phyloP scores from a whole-genome alignment of 2,113 vertebrate species.

The Pelecanoides urinatrix region DNA sequence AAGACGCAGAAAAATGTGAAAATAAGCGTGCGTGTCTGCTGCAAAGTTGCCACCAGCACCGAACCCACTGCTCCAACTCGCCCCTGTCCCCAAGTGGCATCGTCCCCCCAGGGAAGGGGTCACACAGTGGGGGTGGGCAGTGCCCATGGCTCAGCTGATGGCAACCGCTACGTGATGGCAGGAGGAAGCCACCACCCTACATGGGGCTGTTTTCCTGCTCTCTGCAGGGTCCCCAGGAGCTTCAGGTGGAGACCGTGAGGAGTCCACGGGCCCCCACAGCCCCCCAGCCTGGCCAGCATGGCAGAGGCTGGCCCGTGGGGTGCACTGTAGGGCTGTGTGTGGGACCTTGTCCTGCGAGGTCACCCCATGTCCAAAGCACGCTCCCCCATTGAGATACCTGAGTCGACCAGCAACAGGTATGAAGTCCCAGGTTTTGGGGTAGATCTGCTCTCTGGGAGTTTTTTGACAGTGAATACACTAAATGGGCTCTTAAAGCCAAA shows the following conservation, averaged over 20 bases:
- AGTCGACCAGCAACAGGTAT: neutral
- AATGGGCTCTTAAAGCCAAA: neutral
- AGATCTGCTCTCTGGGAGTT: neutral
- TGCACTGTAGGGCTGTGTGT: neutral
- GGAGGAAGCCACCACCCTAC: neutral
- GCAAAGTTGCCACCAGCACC: neutral
- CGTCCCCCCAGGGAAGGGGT: neutral
- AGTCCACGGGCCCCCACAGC: rapidly evolving
- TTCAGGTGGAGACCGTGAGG: neutral
- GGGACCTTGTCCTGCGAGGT: neutral
- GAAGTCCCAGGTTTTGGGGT: neutral
- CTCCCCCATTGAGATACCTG: neutral
- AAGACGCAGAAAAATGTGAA: neutral
- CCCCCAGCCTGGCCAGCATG: neutral
- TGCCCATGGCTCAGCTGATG: rapidly evolving
- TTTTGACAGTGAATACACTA: neutral
- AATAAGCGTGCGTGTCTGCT: rapidly evolving
- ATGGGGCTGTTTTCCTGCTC: rapidly evolving
- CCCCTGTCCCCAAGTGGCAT: neutral
- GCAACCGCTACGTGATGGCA: neutral
- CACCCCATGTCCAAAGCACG: neutral
- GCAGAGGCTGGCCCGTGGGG: neutral
- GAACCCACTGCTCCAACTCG: neutral
- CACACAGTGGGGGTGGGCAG: neutral
- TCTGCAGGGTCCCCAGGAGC: neutral